Conservation (phyloP, 2,797 vertebrate species). For the Naso thynnoides region DNA sequence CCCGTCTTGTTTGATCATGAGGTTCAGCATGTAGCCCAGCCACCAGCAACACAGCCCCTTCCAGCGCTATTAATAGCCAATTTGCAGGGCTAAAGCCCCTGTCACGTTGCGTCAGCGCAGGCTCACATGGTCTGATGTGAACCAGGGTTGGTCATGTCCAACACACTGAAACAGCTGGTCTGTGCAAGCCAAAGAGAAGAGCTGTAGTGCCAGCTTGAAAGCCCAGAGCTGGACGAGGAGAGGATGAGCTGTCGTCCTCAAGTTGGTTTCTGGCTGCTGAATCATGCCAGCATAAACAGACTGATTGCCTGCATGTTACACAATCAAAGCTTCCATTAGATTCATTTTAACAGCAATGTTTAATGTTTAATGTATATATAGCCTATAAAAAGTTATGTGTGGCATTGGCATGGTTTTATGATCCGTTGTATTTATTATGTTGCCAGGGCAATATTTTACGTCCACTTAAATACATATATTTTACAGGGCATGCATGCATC, state of each 20-base stretch:
- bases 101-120: slow-evolving; percentile 74
- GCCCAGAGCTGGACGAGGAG: slow-evolving; percentile 37
- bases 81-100: slow-evolving; percentile 57
- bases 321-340: slow-evolving; percentile 11
- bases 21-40: slow-evolving; percentile 36
- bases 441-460: neutral
- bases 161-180: slow-evolving; percentile 57
- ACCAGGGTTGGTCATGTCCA: slow-evolving; percentile 40
- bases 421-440: neutral
- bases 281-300: slow-evolving; percentile 43
- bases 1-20: slow-evolving; percentile 43
- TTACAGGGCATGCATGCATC: neutral
- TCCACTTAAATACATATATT: too few relatives aligned
- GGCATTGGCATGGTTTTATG: neutral
- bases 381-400: neutral
- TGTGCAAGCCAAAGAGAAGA: slow-evolving; percentile 32
- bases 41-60: slow-evolving; percentile 58
- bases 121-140: slow-evolving; percentile 57
- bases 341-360: neutral
- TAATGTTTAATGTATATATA: slow-evolving; percentile 2
- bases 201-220: slow-evolving; percentile 39
- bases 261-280: slow-evolving; percentile 56
- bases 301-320: slow-evolving; percentile 18
- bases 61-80: slow-evolving; percentile 73
- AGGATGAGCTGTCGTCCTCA: slow-evolving; percentile 31